Evolutionary conservation across 2,888 invertebrate species (phyloP).

Genomic region (Orthosia incerta): DNA sequence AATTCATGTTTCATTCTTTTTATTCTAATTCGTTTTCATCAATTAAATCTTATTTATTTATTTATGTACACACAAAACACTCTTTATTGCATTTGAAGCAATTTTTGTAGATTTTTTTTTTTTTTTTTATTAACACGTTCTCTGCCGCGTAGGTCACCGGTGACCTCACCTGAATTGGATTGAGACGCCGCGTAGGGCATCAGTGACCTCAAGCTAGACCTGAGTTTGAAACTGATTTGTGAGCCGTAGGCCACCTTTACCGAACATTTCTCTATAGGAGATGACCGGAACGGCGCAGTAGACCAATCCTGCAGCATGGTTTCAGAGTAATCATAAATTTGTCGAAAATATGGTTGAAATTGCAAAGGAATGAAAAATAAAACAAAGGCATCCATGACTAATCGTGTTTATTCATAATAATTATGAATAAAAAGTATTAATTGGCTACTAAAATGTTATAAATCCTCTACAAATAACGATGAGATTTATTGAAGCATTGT

Average conservation of each 20-base stretch:
- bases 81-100: no score
- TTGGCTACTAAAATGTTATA: constrained; percentile 24
- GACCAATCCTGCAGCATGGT: constrained; percentile 36
- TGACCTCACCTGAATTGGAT: constrained; percentile 43
- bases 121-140: no score
- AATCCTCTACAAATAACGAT: constrained; percentile 36
- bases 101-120: no score
- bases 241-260: constrained; percentile 48
- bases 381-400: no score
- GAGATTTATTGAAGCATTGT: constrained; percentile 40
- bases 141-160: constrained; percentile 50
- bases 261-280: constrained; percentile 49
- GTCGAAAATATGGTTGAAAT: constrained; percentile 2
- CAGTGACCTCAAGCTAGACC: constrained; percentile 48
- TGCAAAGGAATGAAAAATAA: no score
- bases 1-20: constrained; percentile 24
- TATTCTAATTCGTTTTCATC: no score
- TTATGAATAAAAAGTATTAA: constrained; percentile 1
- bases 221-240: constrained; percentile 50
- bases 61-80: no score
- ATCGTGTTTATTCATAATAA: no score
- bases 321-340: constrained; percentile 35
- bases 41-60: no score
- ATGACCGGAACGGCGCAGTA: constrained; percentile 39
- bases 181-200: constrained; percentile 48